Conservation (phyloP, 2,888 invertebrate genomes). For the Peribatodes rhomboidaria region DNA sequence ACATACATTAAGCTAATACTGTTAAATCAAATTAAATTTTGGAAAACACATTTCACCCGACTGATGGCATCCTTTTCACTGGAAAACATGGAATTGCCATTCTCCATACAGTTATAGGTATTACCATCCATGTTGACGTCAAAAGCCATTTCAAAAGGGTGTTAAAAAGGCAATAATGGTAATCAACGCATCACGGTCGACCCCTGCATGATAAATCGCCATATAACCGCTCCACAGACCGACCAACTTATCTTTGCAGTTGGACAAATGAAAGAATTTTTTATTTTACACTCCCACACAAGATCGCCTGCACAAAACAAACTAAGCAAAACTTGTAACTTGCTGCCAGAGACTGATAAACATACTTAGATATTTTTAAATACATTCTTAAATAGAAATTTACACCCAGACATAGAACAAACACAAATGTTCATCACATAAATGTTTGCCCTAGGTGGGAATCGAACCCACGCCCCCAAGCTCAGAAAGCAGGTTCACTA, state of each 20-base stretch:
- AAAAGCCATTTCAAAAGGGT: slow-evolving; percentile 7
- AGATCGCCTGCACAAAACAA: too few relatives aligned
- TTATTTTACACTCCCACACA: too few relatives aligned
- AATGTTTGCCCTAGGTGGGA: too few relatives aligned
- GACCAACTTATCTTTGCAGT: not conserved
- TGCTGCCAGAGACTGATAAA: too few relatives aligned
- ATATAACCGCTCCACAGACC: not conserved
- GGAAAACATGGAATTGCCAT: not conserved
- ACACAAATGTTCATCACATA: too few relatives aligned
- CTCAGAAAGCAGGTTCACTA: too few relatives aligned
- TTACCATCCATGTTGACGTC: not conserved
- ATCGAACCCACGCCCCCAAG: too few relatives aligned
- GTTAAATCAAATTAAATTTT: not conserved
- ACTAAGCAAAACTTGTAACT: too few relatives aligned
- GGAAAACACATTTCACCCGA: not conserved
- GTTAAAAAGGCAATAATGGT: slow-evolving; percentile 8
- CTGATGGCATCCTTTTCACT: not conserved
- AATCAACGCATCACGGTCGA: slow-evolving; percentile 7
- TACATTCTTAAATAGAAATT: too few relatives aligned
- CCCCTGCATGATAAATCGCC: not conserved
- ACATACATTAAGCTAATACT: not conserved
- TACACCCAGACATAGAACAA: too few relatives aligned
- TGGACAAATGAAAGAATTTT: not conserved
- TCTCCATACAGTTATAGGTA: not conserved
- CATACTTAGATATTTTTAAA: too few relatives aligned